Percentiles rank a stretch among this genome's conserved stretches.
phyloP scores from a whole-genome alignment of 2,888 invertebrate genomes.

The Ceramica pisi region DNA sequence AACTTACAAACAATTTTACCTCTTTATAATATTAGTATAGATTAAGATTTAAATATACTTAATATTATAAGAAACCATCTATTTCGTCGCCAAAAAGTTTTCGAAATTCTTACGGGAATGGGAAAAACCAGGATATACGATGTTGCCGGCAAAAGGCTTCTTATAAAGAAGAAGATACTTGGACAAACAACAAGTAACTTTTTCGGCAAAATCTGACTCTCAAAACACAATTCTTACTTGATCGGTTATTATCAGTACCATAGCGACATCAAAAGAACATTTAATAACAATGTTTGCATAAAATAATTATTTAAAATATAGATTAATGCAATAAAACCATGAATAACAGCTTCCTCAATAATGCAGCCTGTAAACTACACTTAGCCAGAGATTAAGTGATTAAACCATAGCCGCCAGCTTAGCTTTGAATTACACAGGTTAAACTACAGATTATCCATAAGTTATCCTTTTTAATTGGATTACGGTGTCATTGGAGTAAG shows the following conservation, averaged over 20 bases:
- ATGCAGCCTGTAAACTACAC: conserved; percentile 22
- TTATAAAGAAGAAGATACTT: too few species aligned
- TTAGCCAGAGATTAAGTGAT: conserved; percentile 41
- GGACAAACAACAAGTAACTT: conserved; percentile 61
- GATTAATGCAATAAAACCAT: conserved; percentile 19
- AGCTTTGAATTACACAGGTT: conserved; percentile 27
- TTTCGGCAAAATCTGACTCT: neutral
- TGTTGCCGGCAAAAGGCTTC: too few species aligned
- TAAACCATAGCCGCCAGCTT: conserved; percentile 24
- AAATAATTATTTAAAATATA: conserved; percentile 19
- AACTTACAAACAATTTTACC: too few species aligned
- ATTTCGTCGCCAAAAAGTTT: too few species aligned
- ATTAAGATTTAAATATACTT: too few species aligned
- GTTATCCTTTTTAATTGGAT: conserved; percentile 35
- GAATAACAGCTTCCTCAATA: conserved; percentile 37
- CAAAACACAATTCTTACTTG: neutral
- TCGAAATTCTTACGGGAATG: too few species aligned
- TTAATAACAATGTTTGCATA: conserved; percentile 1
- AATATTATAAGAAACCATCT: too few species aligned
- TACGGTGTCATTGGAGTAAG: conserved; percentile 16
- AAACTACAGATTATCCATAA: conserved; percentile 36
- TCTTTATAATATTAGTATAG: too few species aligned
- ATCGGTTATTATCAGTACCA: neutral
- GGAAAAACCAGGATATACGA: too few species aligned
- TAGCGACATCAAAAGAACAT: neutral